Conservation (phyloP, 2,888 invertebrate genomes). For the Stictocephala bisonia region DNA sequence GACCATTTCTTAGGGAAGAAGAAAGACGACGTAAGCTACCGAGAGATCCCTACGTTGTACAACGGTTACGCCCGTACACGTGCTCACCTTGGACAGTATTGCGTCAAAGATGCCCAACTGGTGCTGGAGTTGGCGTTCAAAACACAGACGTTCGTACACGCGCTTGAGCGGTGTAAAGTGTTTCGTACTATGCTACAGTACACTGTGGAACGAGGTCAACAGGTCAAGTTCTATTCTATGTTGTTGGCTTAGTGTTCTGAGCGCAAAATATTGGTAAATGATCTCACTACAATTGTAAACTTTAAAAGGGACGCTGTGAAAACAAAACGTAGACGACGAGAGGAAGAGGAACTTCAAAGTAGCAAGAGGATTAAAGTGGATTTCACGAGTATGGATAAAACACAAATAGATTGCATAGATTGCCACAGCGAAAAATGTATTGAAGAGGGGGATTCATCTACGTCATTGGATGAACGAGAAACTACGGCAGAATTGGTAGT, state of each 20-base stretch:
- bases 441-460: no score
- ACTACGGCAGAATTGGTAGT: no score
- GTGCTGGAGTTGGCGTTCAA: neutral
- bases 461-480: no score
- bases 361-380: no score
- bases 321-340: no score
- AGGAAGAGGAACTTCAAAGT: no score
- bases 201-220: conserved; percentile 1
- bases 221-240: neutral
- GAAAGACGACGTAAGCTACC: neutral
- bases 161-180: conserved; percentile 2
- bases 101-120: conserved; percentile 1
- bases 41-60: neutral
- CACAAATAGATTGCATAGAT: no score
- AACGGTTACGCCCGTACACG: no score
- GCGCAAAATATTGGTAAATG: neutral
- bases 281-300: neutral
- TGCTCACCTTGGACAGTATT: neutral
- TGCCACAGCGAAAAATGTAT: no score
- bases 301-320: no score
- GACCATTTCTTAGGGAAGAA: neutral
- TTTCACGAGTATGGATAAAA: no score
- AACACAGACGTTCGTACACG: neutral
- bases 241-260: neutral
- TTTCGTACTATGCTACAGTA: neutral